Percentiles rank a stretch among this genome's conserved stretches.
These are phyloP conservation scores for Ctenicera cuprea DNA, from an alignment of 2,888 invertebrate species.

Conservation along the genomic window DNA sequence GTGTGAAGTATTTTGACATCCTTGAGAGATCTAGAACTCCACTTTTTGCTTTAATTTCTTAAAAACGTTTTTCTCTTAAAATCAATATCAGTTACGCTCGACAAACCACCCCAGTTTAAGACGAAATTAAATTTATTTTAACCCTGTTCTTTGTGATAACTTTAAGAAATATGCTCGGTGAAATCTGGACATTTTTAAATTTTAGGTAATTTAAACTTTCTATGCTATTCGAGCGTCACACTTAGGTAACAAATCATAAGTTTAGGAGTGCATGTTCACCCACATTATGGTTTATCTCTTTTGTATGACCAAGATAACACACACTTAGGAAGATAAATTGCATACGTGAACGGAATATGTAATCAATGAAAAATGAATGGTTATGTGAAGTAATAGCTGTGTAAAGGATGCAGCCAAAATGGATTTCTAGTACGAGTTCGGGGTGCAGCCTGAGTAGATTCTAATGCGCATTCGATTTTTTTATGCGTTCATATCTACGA, in stretches of 20 bases:
- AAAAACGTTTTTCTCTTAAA: not conserved
- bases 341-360: slow-evolving; percentile 36
- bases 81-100: slow-evolving; percentile 10
- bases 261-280: slow-evolving; percentile 24
- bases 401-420: not conserved
- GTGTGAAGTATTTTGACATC: too few relatives aligned
- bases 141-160: not conserved
- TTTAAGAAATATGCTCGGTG: not conserved
- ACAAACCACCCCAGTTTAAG: slow-evolving; percentile 18
- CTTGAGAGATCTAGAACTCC: too few relatives aligned
- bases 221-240: not conserved
- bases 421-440: not conserved
- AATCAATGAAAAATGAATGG: slow-evolving; percentile 24
- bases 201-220: not conserved
- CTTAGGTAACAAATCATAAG: slow-evolving; percentile 22
- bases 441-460: not conserved
- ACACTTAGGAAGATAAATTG: slow-evolving; percentile 34
- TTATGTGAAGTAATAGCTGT: not conserved
- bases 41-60: too few relatives aligned
- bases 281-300: slow-evolving; percentile 26
- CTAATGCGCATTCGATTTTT: not conserved
- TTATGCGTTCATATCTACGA: too few relatives aligned
- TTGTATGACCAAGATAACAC: slow-evolving; percentile 40
- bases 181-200: too few relatives aligned
- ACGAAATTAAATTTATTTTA: slow-evolving; percentile 12